A percentile compares a stretch with the other conserved stretches of the same genome.
These are phyloP conservation scores for Aleiodes testaceus DNA, from an alignment of 2,888 invertebrate genomes.

Conservation along the genomic window DNA sequence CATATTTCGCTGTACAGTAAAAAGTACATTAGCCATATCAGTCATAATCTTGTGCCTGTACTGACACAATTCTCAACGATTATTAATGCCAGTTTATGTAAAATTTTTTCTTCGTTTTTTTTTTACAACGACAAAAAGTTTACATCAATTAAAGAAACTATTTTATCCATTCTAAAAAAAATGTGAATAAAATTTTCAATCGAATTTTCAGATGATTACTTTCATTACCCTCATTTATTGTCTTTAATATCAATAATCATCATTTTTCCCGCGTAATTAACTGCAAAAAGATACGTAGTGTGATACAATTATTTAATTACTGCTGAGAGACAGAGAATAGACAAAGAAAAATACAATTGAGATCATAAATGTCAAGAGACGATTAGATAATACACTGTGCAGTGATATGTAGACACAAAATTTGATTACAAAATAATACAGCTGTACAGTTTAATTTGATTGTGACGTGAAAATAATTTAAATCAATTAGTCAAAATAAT, in stretches of 20 bases:
- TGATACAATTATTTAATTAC: not conserved
- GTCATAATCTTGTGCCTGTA: slow-evolving; percentile 25
- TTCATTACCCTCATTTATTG: too few species aligned
- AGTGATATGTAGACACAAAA: slow-evolving; percentile 14
- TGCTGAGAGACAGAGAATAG: not conserved
- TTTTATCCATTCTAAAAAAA: too few species aligned
- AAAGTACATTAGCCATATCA: slow-evolving; percentile 23
- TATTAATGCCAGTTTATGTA: too few species aligned
- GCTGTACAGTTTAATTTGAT: not conserved
- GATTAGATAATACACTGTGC: slow-evolving; percentile 21
- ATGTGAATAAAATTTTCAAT: too few species aligned
- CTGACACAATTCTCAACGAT: not conserved
- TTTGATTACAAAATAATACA: slow-evolving; percentile 1
- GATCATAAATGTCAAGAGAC: slow-evolving; percentile 19
- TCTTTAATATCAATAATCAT: too few species aligned
- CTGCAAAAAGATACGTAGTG: too few species aligned
- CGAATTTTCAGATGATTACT: too few species aligned
- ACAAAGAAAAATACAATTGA: slow-evolving; percentile 1
- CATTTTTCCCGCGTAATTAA: too few species aligned
- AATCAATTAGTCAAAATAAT: not conserved
- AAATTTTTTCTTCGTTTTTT: not conserved
- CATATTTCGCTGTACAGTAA: not conserved
- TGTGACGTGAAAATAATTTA: slow-evolving; percentile 15
- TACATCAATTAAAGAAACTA: too few species aligned
- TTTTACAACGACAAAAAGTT: slow-evolving; percentile 14